These are phyloP conservation scores for Esox lucius DNA, from an alignment of 2,797 vertebrate species.

Conservation along the genomic window DNA sequence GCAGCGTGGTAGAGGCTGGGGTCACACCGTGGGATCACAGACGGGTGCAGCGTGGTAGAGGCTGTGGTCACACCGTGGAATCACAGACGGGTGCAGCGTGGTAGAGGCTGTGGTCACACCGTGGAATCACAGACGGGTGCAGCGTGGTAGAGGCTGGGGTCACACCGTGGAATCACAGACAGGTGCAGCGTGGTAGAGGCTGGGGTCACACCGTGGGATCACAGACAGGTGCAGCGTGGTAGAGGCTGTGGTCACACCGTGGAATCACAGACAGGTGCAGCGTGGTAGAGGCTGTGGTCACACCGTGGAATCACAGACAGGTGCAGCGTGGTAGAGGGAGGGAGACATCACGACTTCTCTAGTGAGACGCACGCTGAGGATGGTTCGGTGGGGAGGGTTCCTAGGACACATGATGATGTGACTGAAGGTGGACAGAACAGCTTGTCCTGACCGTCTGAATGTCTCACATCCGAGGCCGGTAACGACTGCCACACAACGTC, in stretches of 20 bases:
- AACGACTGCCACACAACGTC: not conserved
- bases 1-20: not conserved
- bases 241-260: not conserved
- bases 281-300: not conserved
- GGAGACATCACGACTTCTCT: not conserved
- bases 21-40: not conserved
- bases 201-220: not conserved
- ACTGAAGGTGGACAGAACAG: not conserved
- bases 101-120: not conserved
- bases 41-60: not conserved
- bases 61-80: not conserved
- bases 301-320: not conserved
- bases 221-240: not conserved
- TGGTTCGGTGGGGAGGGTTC: not conserved
- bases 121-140: not conserved
- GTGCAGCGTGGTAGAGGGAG: not conserved
- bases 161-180: not conserved
- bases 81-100: not conserved
- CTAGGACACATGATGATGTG: not conserved
- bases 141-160: not conserved
- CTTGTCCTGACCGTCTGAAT: not conserved
- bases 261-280: not conserved
- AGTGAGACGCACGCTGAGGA: not conserved
- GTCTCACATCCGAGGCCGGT: not conserved
- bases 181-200: not conserved